Percentiles rank a stretch among this genome's conserved stretches.
Conservation (phyloP, 2,797 vertebrate genomes). For the Pelochelys cantorii region DNA sequence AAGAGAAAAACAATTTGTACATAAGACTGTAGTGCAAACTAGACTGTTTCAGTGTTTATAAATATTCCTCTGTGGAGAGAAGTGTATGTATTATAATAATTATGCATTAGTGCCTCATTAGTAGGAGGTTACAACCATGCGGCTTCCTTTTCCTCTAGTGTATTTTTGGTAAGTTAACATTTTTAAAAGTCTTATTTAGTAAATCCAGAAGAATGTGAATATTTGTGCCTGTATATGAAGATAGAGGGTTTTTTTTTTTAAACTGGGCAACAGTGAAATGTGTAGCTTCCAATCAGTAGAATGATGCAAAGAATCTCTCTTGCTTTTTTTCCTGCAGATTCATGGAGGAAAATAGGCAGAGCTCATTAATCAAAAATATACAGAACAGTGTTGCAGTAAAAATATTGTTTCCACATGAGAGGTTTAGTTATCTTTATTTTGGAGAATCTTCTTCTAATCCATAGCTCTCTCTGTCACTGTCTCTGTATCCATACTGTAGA, state of each 20-base stretch:
- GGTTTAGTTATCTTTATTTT: fast-evolving
- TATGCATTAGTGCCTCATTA: conserved; percentile 86
- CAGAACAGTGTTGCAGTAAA: fast-evolving
- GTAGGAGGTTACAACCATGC: conserved; percentile 79
- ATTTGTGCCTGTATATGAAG: conserved; percentile 12
- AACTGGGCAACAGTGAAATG: neutral
- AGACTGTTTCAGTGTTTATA: conserved; percentile 81
- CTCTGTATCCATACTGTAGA: neutral
- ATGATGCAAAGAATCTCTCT: conserved; percentile 8
- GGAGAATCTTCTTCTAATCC: neutral
- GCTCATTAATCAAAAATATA: neutral
- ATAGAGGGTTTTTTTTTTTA: conserved; percentile 43
- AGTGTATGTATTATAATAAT: conserved; percentile 83
- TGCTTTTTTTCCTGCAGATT: fast-evolving
- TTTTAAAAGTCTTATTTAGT: conserved; percentile 77
- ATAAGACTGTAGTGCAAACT: conserved; percentile 66
- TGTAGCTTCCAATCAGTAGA: conserved; percentile 15
- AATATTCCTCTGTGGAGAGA: conserved; percentile 83
- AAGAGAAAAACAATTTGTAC: conserved; percentile 79
- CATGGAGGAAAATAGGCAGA: neutral
- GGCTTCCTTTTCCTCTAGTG: conserved; percentile 82
- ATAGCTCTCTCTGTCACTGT: fast-evolving
- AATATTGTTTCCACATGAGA: fast-evolving
- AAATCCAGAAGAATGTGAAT: conserved; percentile 42
- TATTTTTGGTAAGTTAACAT: conserved; percentile 82